Percentiles rank a stretch among this genome's conserved stretches.
Conservation (phyloP, 2,888 invertebrate genomes). For the Drosophila meridiana region DNA sequence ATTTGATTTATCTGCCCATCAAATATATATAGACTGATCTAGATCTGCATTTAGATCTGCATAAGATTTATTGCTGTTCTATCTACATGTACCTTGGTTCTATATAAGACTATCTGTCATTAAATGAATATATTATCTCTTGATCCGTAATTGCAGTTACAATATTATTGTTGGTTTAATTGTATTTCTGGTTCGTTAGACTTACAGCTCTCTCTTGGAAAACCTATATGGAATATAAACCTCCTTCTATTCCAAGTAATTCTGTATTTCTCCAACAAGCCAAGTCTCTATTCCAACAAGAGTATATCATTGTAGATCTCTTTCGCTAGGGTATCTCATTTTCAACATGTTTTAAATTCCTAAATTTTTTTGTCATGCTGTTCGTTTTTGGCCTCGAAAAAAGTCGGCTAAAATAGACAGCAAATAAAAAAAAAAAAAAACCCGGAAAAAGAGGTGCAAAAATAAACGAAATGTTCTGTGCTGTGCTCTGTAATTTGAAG, state of each 20-base stretch:
- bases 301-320: background rate
- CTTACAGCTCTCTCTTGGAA: too few species aligned
- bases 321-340: conserved; percentile 3
- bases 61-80: too few species aligned
- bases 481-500: conserved; percentile 40
- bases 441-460: background rate
- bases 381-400: conserved; percentile 17
- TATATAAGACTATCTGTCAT: background rate
- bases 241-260: too few species aligned
- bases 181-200: too few species aligned
- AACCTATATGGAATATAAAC: background rate
- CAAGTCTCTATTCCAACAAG: background rate
- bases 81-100: too few species aligned
- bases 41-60: too few species aligned
- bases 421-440: background rate
- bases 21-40: background rate
- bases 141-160: too few species aligned
- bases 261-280: background rate
- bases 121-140: too few species aligned
- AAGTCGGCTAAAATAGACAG: conserved; percentile 20
- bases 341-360: background rate
- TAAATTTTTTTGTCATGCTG: conserved; percentile 4
- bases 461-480: conserved; percentile 10
- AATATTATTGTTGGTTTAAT: too few species aligned
- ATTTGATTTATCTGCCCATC: background rate